Percentiles rank a stretch among this genome's conserved stretches.
phyloP scores from a whole-genome alignment of 2,113 vertebrate genomes.

The Coptodon rendalli region DNA sequence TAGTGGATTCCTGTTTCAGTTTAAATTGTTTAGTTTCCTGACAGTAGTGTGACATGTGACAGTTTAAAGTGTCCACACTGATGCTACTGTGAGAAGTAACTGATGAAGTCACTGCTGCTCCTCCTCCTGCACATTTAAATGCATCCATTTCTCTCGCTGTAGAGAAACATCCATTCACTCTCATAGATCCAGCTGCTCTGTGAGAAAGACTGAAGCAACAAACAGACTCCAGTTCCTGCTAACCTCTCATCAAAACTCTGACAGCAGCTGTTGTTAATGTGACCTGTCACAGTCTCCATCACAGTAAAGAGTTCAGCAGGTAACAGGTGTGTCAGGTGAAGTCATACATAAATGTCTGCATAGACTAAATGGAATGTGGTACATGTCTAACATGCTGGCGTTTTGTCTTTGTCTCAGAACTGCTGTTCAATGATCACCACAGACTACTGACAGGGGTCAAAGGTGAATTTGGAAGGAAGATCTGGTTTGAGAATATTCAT shows the following conservation, averaged over 20 bases:
- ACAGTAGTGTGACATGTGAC: neutral
- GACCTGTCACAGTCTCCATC: neutral
- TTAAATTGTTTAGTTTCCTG: neutral
- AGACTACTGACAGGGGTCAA: neutral
- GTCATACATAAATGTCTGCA: fast-evolving
- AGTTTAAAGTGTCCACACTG: neutral
- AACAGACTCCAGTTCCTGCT: neutral
- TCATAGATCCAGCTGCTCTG: neutral
- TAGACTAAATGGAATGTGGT: fast-evolving
- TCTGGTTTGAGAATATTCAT: neutral
- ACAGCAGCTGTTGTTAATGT: neutral
- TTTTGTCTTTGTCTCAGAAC: fast-evolving
- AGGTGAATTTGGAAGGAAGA: neutral
- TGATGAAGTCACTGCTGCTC: neutral
- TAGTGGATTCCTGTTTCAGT: neutral
- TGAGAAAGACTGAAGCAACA: neutral
- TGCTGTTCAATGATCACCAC: fast-evolving
- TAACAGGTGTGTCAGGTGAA: neutral
- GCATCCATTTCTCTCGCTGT: fast-evolving
- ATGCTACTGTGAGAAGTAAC: neutral
- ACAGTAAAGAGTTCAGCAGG: neutral
- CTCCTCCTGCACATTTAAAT: neutral
- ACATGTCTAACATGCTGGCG: fast-evolving
- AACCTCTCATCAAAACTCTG: neutral
- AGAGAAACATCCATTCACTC: neutral